These are phyloP conservation scores for Zootermopsis nevadensis DNA, from an alignment of 2,888 invertebrate species.

Conservation along the genomic window DNA sequence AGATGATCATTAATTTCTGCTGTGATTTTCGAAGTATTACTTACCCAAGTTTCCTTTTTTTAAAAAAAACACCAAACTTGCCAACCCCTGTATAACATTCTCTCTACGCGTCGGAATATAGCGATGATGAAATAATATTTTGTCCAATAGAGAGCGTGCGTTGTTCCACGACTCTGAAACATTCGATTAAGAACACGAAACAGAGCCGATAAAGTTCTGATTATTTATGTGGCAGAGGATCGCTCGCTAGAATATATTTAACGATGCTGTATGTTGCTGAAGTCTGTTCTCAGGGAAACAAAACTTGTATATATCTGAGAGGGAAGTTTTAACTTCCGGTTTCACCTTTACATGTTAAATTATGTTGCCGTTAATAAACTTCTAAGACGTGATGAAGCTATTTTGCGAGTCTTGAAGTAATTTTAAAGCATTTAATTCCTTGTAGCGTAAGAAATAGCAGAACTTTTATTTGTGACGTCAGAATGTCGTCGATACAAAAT, in stretches of 20 bases:
- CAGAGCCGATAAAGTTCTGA: too few relatives aligned
- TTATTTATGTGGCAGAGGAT: background rate
- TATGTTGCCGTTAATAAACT: too few relatives aligned
- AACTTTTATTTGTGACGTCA: too few relatives aligned
- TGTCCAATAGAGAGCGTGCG: background rate
- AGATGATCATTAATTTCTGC: too few relatives aligned
- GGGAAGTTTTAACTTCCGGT: background rate
- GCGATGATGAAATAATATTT: background rate
- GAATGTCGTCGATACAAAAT: too few relatives aligned
- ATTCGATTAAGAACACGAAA: background rate
- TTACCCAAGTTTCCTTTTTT: background rate
- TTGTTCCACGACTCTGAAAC: background rate
- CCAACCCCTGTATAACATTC: background rate
- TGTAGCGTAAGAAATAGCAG: too few relatives aligned
- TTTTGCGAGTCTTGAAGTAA: too few relatives aligned
- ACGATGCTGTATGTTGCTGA: background rate
- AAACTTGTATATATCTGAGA: background rate
- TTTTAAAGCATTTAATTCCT: too few relatives aligned
- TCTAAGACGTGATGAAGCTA: too few relatives aligned
- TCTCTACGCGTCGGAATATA: background rate
- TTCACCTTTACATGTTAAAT: too few relatives aligned
- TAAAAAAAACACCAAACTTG: background rate
- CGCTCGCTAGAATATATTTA: background rate
- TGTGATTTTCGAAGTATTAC: too few relatives aligned
- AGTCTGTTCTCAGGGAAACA: slow-evolving; percentile 4